These are phyloP conservation scores for Gymnopithys bicolor DNA, from an alignment of 2,797 vertebrate species.

Conservation along the genomic window DNA sequence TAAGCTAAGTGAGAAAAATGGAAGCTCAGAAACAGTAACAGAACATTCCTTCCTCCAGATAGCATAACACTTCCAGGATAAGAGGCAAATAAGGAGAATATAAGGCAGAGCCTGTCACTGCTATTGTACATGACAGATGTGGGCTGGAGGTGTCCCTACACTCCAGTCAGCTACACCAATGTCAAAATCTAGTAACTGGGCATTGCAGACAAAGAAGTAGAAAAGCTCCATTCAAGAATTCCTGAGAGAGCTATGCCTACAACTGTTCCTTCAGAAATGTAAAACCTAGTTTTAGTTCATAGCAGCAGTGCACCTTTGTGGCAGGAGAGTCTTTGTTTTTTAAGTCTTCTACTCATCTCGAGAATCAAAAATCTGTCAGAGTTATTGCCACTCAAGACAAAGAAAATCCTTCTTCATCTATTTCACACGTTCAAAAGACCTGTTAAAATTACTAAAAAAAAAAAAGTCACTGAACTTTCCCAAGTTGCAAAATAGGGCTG, in stretches of 20 bases:
- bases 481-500: background rate
- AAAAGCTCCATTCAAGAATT: background rate
- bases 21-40: background rate
- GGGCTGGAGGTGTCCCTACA: background rate
- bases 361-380: background rate
- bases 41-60: background rate
- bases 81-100: background rate
- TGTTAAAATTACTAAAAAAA: background rate
- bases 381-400: background rate
- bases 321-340: background rate
- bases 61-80: background rate
- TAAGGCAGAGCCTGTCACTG: background rate
- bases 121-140: background rate
- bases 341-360: background rate
- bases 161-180: background rate
- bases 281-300: background rate
- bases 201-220: background rate
- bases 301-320: background rate
- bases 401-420: background rate
- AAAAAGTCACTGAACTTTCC: background rate
- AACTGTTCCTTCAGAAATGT: background rate
- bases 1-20: background rate
- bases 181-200: background rate
- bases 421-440: background rate
- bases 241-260: background rate